These are phyloP conservation scores for Irena cyanogastra DNA, from an alignment of 2,113 vertebrate genomes.

Conservation along the genomic window DNA sequence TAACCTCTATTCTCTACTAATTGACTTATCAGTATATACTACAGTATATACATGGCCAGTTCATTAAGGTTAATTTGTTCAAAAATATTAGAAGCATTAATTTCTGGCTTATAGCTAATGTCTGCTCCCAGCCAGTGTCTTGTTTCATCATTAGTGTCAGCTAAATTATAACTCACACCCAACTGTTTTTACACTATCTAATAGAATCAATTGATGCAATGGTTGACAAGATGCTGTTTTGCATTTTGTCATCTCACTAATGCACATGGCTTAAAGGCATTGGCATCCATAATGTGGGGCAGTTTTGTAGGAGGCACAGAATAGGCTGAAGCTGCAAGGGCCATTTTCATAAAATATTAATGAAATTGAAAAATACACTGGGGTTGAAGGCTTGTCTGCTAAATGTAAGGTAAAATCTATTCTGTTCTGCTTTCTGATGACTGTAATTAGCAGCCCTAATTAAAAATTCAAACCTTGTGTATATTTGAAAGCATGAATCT, in stretches of 20 bases:
- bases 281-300: conserved; percentile 96
- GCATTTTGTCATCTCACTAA: conserved; percentile 94
- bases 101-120: conserved; percentile 93
- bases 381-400: conserved; percentile 91
- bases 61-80: conserved; percentile 87
- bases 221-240: conserved; percentile 88
- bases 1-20: conserved; percentile 56
- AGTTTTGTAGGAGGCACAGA: conserved; percentile 89
- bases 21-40: conserved; percentile 71
- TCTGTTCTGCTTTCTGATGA: conserved; percentile 98
- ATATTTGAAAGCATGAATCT: conserved; percentile 99
- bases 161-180: conserved; percentile 98
- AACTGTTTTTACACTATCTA: conserved; percentile 97
- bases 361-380: conserved; percentile 98
- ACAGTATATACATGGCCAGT: conserved; percentile 77
- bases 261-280: conserved; percentile 93
- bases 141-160: conserved; percentile 98
- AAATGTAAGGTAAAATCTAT: conserved; percentile 96
- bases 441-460: conserved; percentile 99
- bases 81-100: conserved; percentile 99
- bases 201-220: conserved; percentile 97
- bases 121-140: conserved; percentile 90
- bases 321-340: conserved; percentile 97
- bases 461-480: conserved; percentile 99
- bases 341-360: conserved; percentile 99